Evolutionary conservation across 1,140 invertebrate genomes (phyloP), one percentile per base, ranked within the genome.

Genomic region (Aleiodes sp.): DNA sequence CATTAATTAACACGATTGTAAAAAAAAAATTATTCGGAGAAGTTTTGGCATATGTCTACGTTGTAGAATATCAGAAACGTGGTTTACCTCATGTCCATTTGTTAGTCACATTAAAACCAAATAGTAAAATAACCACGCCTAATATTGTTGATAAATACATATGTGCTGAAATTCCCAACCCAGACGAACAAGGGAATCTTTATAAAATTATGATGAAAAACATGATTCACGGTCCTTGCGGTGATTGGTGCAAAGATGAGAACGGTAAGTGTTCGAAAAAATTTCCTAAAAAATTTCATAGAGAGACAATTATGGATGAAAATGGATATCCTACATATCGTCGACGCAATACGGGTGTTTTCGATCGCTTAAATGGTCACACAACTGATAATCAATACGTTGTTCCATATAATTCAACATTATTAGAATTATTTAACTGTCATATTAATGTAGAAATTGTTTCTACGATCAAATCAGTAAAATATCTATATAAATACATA

Each of bases 191-290:
- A 59, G 37, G 29, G 31, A 33, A 56, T 10, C 52, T 70, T 2
- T 57, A 61, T 37, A 16, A 57, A 14, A 65, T 70, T 7, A 37
- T 68, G 29, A 72, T 67, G 61, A 37, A 37, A 70, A 73, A 70
- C 31, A 74, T 73, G 71, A 73, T 73, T 41, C 79, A 82, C 72
- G 76, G 74, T 56, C 81, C 80, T 46, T 82, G 79, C 73, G 75
- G 83, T 46, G 16, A 29, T 57, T 64, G 46, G 66, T 78, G 74
- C 29, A 33, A 33, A 33, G 39, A 31, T 4, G 9, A 37, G n/a
- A 28, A 37, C 28, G 35, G 21, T n/a, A 41, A 24, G 9, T 64
- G 61, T 19, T 14, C 35, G 0, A 85, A 86, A 72, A 56, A 68
- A 14, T 87, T 72, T 73, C 84, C 81, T 19, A 70, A 70, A 71